phyloP scores from a whole-genome alignment of 2,888 invertebrate genomes.

The Dorcus hopei region DNA sequence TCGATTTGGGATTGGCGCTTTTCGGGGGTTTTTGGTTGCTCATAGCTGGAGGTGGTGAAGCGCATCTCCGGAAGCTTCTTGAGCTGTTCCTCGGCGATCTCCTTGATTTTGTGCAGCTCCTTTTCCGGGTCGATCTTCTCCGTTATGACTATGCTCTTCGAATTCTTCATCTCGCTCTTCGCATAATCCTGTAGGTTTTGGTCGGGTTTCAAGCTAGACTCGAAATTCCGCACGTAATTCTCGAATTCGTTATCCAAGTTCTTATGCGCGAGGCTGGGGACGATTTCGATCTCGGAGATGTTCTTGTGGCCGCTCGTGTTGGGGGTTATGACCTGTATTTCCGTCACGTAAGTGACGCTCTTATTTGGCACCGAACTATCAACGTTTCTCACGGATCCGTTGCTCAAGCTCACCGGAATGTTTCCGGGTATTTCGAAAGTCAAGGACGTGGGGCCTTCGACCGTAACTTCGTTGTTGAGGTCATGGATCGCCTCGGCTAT shows the following conservation, averaged over 20 bases:
- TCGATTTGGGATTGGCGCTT: slow-evolving; percentile 58
- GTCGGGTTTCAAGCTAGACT: slow-evolving; percentile 25
- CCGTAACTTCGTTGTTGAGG: slow-evolving; percentile 37
- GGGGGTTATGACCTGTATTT: slow-evolving; percentile 67
- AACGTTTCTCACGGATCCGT: slow-evolving; percentile 9
- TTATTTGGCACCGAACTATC: slow-evolving; percentile 27
- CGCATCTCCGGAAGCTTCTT: slow-evolving; percentile 55
- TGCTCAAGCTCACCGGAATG: slow-evolving; percentile 7
- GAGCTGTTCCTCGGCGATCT: slow-evolving; percentile 46
- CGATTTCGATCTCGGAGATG: slow-evolving; percentile 39
- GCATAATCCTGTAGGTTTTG: not conserved
- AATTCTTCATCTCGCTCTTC: slow-evolving; percentile 4
- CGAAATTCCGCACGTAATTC: slow-evolving; percentile 43
- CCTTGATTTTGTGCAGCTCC: slow-evolving; percentile 44
- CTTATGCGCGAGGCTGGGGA: slow-evolving; percentile 45
- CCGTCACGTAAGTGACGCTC: slow-evolving; percentile 64
- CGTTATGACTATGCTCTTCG: slow-evolving; percentile 1
- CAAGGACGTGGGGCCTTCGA: slow-evolving; percentile 36
- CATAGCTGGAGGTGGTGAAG: slow-evolving; percentile 63
- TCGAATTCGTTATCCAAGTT: slow-evolving; percentile 47
- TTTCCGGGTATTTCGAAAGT: slow-evolving; percentile 34
- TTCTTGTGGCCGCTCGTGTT: slow-evolving; percentile 33
- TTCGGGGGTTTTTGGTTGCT: slow-evolving; percentile 58
- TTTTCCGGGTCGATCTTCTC: slow-evolving; percentile 39
- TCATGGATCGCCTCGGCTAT: slow-evolving; percentile 42